phyloP scores from a whole-genome alignment of 92 coral and sea anemone species.

The Paramuricea clavata region DNA sequence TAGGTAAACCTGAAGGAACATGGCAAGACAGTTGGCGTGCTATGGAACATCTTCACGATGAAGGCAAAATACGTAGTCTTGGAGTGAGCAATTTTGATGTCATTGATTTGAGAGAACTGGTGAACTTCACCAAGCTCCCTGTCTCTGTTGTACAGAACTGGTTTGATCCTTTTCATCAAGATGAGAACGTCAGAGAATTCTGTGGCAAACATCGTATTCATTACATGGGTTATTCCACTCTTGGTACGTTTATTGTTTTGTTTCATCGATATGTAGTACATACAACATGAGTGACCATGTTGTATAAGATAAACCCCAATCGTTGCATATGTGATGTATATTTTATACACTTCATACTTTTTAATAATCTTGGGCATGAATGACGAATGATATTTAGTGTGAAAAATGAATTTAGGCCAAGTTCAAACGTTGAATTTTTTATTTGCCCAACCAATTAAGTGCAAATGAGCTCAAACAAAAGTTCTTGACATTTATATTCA shows the following conservation, averaged over 20 bases:
- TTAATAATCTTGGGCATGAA: no score
- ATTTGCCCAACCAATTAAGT: no score
- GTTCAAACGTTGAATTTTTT: no score
- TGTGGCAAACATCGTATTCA: slow-evolving; percentile 82
- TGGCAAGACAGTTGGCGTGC: slow-evolving; percentile 99
- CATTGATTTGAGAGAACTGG: slow-evolving; percentile 78
- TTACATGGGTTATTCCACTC: slow-evolving; percentile 92
- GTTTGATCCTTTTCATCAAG: slow-evolving; percentile 99
- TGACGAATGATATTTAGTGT: no score
- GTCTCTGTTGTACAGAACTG: slow-evolving; percentile 92
- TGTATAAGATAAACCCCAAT: neutral
- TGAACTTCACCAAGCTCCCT: slow-evolving; percentile 82
- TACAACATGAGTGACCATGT: neutral
- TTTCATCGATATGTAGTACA: neutral
- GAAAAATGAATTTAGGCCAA: no score
- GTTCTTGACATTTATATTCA: no score
- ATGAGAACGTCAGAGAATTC: slow-evolving; percentile 67
- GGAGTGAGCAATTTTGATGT: slow-evolving; percentile 93
- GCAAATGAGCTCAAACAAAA: no score
- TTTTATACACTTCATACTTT: no score
- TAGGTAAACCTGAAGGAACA: slow-evolving; percentile 90
- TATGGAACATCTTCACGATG: slow-evolving; percentile 89
- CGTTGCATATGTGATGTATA: no score
- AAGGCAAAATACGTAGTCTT: slow-evolving; percentile 91
- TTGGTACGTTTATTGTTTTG: slow-evolving; percentile 65